Percentiles rank a stretch among this genome's conserved stretches.
These are phyloP conservation scores for Podarcis raffonei DNA, from an alignment of 2,113 vertebrate species.

Conservation along the genomic window DNA sequence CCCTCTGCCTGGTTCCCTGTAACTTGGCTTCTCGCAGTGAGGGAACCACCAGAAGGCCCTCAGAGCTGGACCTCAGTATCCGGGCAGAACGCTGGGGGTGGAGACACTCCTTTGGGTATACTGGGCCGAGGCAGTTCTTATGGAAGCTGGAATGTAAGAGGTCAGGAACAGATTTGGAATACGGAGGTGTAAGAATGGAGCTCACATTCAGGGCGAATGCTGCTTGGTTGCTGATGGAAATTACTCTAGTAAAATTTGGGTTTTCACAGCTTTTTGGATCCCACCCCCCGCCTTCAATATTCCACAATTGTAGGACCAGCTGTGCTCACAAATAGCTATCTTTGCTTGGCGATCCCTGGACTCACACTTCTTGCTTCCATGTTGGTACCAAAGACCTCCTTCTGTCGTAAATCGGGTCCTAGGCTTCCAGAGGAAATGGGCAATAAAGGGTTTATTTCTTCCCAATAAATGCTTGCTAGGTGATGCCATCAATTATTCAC, in stretches of 20 bases:
- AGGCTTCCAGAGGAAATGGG: slow-evolving; percentile 51
- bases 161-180: not conserved
- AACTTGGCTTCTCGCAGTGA: too few species aligned
- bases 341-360: not conserved
- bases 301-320: not conserved
- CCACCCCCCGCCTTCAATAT: not conserved
- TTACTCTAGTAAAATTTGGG: not conserved
- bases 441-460: slow-evolving; percentile 52
- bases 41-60: too few species aligned
- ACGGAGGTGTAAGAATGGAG: not conserved
- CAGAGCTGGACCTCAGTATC: too few species aligned
- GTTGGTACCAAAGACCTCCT: not conserved
- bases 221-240: too few species aligned
- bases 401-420: slow-evolving; percentile 32
- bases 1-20: too few species aligned
- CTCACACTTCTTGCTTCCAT: not conserved
- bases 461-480: slow-evolving; percentile 63
- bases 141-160: not conserved
- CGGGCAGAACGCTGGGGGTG: too few species aligned
- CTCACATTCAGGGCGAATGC: too few species aligned
- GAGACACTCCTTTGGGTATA: too few species aligned
- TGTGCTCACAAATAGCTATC: too few species aligned
- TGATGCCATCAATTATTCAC: slow-evolving; percentile 67
- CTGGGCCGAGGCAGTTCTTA: too few species aligned
- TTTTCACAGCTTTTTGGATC: not conserved